Base-by-base conservation (phyloP, 2,888 invertebrate species). In the Ypsolopha scabrella region DNA sequence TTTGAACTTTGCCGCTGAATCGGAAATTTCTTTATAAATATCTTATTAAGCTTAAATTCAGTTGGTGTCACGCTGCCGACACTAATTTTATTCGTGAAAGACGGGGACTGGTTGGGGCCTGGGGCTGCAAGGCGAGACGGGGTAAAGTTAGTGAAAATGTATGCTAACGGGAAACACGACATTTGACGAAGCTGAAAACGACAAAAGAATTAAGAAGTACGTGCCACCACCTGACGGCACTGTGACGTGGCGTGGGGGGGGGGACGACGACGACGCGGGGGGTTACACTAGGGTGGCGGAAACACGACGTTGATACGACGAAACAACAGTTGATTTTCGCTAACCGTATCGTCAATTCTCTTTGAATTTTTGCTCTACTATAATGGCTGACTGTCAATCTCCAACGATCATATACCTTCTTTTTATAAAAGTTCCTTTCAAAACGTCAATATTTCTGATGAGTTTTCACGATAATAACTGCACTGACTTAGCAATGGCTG, bases 11-110 rank as follows among this genome's bases (percentile, higher is more conserved):
- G 79, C 82, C 73, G 79, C 77, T 82, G 85, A 86, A 86, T 86
- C 73, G 81, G 81, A 83, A 82, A 85, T 81, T 79, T 83, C 86
- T 83, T 83, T 83, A 86, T 86, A 86, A 86, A 86, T 86, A 85
- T 82, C 79, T 83, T 85, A 86, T 83, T 81, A 83, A 66, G 85
- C 77, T 83, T 79, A 83, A 85, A 85, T 80, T 85, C 80, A 77
- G 82, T 86, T 79, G 83, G 81, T 85, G 85, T 85, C 85, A 82
- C 80, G 80, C 75, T 80, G 85, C 85, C 77, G 85, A 86, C 85
- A 82, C 82, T 85, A 86, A 86, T 85, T 80, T 85, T 77, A 81
- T 85, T 80, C 77, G 75, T 75, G 75, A 83, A 72, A 79, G 83
- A 81, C 82, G 81, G 73, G 72, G 71, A 68, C 69, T 70, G 75